Conservation (phyloP, 2,888 invertebrate genomes). For the Drosophila demipolita region DNA sequence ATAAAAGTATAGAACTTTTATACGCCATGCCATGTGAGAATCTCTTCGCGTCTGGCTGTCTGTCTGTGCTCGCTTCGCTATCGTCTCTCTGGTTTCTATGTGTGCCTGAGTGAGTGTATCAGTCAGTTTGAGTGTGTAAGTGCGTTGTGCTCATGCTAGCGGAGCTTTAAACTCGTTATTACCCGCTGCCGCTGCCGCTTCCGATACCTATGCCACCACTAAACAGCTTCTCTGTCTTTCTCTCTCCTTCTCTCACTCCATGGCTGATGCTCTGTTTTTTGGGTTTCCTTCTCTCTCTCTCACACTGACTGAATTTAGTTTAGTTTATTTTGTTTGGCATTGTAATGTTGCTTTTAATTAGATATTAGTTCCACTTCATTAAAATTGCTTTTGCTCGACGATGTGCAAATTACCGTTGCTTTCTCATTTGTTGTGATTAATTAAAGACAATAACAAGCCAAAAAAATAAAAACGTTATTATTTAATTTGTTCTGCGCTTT, state of each 20-base stretch:
- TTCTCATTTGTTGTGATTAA: constrained; percentile 51
- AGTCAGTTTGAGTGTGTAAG: constrained; percentile 18
- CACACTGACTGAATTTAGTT: constrained; percentile 29
- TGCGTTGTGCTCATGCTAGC: constrained; percentile 59
- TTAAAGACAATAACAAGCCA: constrained; percentile 35
- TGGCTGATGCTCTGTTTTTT: constrained; percentile 27
- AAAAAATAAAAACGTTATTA: constrained; percentile 14
- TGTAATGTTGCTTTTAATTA: constrained; percentile 67
- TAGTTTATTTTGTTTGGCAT: constrained; percentile 44
- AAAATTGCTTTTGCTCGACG: constrained; percentile 53
- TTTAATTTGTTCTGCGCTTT: constrained; percentile 20
- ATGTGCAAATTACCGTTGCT: constrained; percentile 55
- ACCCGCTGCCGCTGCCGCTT: constrained; percentile 29
- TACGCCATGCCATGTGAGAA: constrained; percentile 49
- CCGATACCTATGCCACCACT: constrained; percentile 26
- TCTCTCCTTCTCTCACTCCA: constrained; percentile 18
- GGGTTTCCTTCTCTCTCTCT: constrained; percentile 4
- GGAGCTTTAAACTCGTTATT: constrained; percentile 76
- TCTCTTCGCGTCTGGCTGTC: constrained; percentile 1
- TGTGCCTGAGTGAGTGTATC: constrained; percentile 22
- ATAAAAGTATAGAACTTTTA: constrained; percentile 68
- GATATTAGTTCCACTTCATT: constrained; percentile 69
- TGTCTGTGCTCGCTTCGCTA: constrained; percentile 4
- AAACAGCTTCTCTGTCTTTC: constrained; percentile 55
- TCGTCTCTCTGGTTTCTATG: constrained; percentile 10